phyloP scores from a whole-genome alignment of 37 sponge, comb jelly and placozoan genomes.

The Amphimedon queenslandica region DNA sequence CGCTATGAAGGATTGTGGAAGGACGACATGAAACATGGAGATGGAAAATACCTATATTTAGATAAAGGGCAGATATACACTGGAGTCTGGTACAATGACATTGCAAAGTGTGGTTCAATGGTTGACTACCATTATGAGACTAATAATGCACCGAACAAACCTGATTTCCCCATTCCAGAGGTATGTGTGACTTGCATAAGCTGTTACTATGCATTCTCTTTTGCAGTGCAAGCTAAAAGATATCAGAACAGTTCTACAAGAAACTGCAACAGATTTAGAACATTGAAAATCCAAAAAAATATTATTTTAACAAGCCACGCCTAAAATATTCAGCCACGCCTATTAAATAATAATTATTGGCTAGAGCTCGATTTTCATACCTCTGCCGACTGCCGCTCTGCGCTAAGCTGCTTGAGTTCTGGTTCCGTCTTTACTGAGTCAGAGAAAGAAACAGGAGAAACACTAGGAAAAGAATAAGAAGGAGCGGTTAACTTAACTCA shows the following conservation, averaged over 20 bases:
- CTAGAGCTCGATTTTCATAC: too few relatives aligned
- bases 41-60: conserved; percentile 73
- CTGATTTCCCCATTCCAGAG: conserved; percentile 85
- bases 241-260: conserved; percentile 11
- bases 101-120: conserved; percentile 86
- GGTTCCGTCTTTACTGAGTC: too few relatives aligned
- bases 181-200: conserved; percentile 25
- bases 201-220: not conserved
- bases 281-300: too few relatives aligned
- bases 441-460: too few relatives aligned
- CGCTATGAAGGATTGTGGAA: conserved; percentile 81
- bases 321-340: too few relatives aligned
- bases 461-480: too few relatives aligned
- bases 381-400: too few relatives aligned
- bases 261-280: conserved; percentile 6
- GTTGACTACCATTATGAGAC: conserved; percentile 79
- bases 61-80: conserved; percentile 89
- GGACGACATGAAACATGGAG: conserved; percentile 79
- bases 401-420: too few relatives aligned
- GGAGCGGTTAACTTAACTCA: too few relatives aligned
- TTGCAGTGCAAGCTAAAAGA: conserved; percentile 37
- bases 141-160: conserved; percentile 68
- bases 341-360: too few relatives aligned
- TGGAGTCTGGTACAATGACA: conserved; percentile 85
- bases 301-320: too few relatives aligned